These are phyloP conservation scores for Furnarius figulus DNA, from an alignment of 2,113 vertebrate genomes.

Conservation along the genomic window DNA sequence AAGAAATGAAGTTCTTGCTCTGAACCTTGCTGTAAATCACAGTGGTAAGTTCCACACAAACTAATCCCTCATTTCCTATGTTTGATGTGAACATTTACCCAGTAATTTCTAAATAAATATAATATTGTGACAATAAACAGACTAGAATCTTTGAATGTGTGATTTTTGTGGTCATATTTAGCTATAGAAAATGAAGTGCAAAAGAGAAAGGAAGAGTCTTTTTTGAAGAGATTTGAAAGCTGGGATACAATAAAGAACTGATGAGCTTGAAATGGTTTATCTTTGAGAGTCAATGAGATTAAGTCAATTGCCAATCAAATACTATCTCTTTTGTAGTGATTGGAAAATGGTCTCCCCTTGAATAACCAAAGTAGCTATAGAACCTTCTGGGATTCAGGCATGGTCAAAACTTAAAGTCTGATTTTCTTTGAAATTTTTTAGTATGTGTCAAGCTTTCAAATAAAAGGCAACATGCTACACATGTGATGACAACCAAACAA, in stretches of 20 bases:
- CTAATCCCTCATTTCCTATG: not conserved
- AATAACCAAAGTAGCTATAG: not conserved
- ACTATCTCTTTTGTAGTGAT: not conserved
- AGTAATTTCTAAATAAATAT: not conserved
- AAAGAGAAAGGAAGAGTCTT: not conserved
- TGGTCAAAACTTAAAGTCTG: not conserved
- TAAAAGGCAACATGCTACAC: not conserved
- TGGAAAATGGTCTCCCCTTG: not conserved
- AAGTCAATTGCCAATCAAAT: not conserved
- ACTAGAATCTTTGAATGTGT: not conserved
- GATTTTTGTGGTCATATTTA: not conserved
- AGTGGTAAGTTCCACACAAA: not conserved
- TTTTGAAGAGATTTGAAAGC: not conserved
- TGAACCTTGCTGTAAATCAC: not conserved
- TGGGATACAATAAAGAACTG: not conserved
- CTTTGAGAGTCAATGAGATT: not conserved
- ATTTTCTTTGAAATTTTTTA: slow-evolving; percentile 19
- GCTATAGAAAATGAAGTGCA: not conserved
- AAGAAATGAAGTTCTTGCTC: not conserved
- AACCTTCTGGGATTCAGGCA: not conserved
- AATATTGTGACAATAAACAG: not conserved
- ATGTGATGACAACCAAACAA: slow-evolving; percentile 40
- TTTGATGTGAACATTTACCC: not conserved
- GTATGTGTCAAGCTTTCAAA: slow-evolving; percentile 44
- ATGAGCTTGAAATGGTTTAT: not conserved